phyloP scores from a whole-genome alignment of 1,140 invertebrate species.

The Drosophila tristis region DNA sequence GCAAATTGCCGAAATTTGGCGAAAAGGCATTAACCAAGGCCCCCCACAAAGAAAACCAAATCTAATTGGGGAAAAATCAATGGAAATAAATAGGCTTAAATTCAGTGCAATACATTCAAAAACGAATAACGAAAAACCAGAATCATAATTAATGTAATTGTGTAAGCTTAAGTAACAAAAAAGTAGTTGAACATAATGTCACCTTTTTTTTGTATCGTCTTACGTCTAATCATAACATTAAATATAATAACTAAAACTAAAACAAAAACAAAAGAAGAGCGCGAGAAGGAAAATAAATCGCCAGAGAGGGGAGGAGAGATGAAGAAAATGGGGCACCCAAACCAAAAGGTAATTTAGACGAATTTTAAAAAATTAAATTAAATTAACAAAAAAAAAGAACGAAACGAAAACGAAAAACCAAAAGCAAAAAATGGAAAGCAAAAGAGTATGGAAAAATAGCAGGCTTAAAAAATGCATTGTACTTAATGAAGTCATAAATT shows the following conservation, averaged over 20 bases:
- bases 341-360: conserved; percentile 74
- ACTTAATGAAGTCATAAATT: conserved; percentile 40
- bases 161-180: conserved; percentile 59
- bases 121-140: conserved; percentile 15
- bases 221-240: conserved; percentile 65
- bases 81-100: conserved; percentile 25
- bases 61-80: background rate
- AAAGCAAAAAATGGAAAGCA: background rate
- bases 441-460: conserved; percentile 35
- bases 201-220: conserved; percentile 68
- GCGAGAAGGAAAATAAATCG: conserved; percentile 10
- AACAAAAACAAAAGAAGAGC: conserved; percentile 11
- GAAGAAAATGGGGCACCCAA: background rate
- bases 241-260: conserved; percentile 36
- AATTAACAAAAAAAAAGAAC: conserved; percentile 21
- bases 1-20: conserved; percentile 14
- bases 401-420: background rate
- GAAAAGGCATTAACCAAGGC: conserved; percentile 28
- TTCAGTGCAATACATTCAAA: conserved; percentile 73
- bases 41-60: background rate
- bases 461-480: conserved; percentile 65
- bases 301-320: background rate
- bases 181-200: conserved; percentile 62
- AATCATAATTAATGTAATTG: conserved; percentile 41
- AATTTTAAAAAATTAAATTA: conserved; percentile 69